Conservation (phyloP, 1,140 invertebrate genomes). For the Temnothorax nylanderi region DNA sequence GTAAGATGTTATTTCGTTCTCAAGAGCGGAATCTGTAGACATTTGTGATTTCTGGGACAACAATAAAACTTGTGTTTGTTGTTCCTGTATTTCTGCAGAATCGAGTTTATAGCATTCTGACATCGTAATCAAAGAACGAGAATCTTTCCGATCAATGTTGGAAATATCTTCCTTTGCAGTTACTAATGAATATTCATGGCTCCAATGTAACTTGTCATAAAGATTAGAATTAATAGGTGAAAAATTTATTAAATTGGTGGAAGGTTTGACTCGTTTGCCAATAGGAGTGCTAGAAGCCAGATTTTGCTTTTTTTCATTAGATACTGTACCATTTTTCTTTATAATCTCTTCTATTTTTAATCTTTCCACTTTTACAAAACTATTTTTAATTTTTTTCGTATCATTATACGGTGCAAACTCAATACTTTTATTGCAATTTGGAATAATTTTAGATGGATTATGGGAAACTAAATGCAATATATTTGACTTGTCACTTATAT, state of each 20-base stretch:
- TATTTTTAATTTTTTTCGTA: not conserved
- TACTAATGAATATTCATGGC: not conserved
- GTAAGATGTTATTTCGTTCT: not conserved
- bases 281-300: conserved; percentile 62
- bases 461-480: not conserved
- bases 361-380: conserved; percentile 14
- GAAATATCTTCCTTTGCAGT: not conserved
- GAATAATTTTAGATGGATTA: not conserved
- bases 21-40: not conserved
- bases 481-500: not conserved
- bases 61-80: not conserved
- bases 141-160: not conserved
- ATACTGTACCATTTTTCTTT: not conserved
- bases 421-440: not conserved
- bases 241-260: not conserved
- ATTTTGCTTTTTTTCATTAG: not conserved
- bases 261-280: conserved; percentile 7
- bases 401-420: not conserved
- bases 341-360: not conserved
- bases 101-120: not conserved
- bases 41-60: not conserved
- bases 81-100: not conserved
- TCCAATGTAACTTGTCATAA: not conserved
- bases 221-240: conserved; percentile 58
- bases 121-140: not conserved